A percentile compares a stretch with the other conserved stretches of the same genome.
phyloP scores from a whole-genome alignment of 2,113 vertebrate genomes.

The Chaetodon auriga region DNA sequence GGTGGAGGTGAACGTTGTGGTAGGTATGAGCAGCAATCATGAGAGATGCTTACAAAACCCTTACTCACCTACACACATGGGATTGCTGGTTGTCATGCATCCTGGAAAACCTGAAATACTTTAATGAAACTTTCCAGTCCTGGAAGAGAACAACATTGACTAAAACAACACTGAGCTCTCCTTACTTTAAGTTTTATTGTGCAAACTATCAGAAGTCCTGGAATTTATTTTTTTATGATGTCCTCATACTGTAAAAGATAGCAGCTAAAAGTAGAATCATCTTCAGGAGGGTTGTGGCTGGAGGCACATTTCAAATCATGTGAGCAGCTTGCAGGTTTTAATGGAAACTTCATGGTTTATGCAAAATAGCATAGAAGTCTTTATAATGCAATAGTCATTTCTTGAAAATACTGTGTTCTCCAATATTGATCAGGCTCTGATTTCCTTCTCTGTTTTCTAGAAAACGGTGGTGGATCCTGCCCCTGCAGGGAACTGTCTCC shows the following conservation, averaged over 20 bases:
- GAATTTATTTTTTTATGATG: not conserved
- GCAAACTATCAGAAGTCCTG: not conserved
- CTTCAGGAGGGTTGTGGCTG: not conserved
- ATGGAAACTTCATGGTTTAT: not conserved
- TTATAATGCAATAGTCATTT: not conserved
- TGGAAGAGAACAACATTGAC: not conserved
- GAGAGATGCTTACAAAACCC: not conserved
- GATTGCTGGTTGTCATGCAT: not conserved
- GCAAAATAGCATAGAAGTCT: not conserved
- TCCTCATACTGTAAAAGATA: not conserved
- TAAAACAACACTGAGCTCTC: not conserved
- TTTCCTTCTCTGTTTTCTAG: constrained; percentile 79
- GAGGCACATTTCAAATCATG: not conserved
- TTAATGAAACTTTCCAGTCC: not conserved
- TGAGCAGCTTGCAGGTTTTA: not conserved
- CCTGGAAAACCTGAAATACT: not conserved
- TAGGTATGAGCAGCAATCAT: constrained; percentile 72
- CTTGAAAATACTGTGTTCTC: not conserved
- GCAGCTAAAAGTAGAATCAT: not conserved
- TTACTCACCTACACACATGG: not conserved
- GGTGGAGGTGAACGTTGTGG: constrained; percentile 92
- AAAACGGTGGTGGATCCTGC: constrained; percentile 85
- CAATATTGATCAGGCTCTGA: not conserved
- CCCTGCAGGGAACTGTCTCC: constrained; percentile 82
- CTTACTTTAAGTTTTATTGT: not conserved